Base-by-base conservation (phyloP, 2,888 invertebrate genomes). In the Agrochola lychnidis region DNA sequence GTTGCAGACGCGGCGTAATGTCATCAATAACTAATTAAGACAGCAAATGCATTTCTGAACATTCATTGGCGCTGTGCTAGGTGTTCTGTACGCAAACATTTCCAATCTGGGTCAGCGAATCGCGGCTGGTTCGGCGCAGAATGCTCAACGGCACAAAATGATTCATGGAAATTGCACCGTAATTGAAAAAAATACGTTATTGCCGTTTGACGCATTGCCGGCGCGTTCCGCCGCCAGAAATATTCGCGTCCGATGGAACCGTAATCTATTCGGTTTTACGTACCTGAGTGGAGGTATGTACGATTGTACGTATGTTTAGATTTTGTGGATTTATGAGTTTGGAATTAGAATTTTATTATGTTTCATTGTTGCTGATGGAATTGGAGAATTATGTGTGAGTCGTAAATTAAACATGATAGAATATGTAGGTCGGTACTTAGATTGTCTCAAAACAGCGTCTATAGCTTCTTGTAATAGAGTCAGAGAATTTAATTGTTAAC, bases 121-220 rank as follows among this genome's bases (percentile, higher is more conserved):
- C 90, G 91, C 88, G 89, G 85, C 89, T 89, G 88, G 90, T 89
- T 88, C 89, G 88, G 91, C 88, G 88, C 88, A 90, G 92, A 92
- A 92, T 92, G 92, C 92, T 93, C 93, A 89, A 85, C 91, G 93
- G 92, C 89, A 92, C 92, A 92, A 94, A 93, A 94, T 95, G 95
- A 96, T 95, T 95, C 95, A 96, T 95, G 94, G 93, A 94, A 94
- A 95, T 96, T 95, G 96, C 94, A 93, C 90, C 89, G 95, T 95
- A 95, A 96, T 96, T 95, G 95, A 95, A 96, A 95, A 95, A 95
- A 95, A 96, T 94, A 95, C 95, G 94, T 95, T 95, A 95, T 95
- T 94, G 94, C 94, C 91, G 90, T 94, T 94, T 95, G 95, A 95
- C 93, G 94, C 93, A 94, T 95, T 93, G 94, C 93, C 90, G 88